phyloP scores from a whole-genome alignment of 2,888 invertebrate species.

The Oeneis ivallda region DNA sequence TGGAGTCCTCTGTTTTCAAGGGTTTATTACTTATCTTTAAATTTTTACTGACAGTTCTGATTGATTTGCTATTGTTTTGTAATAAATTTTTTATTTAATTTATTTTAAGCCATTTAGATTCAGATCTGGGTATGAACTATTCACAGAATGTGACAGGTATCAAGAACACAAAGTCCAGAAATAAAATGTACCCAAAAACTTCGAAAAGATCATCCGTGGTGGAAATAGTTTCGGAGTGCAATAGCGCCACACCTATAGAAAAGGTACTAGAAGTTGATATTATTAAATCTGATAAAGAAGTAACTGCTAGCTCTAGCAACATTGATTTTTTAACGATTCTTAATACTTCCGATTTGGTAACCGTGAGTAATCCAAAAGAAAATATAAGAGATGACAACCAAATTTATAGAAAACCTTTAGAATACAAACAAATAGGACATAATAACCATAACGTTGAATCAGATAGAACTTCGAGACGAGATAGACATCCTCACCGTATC shows the following conservation, averaged over 20 bases:
- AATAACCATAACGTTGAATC: slow-evolving; percentile 28
- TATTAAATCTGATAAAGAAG: slow-evolving; percentile 53
- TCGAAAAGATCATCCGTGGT: slow-evolving; percentile 48
- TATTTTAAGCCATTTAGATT: slow-evolving; percentile 45
- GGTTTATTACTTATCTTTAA: too few relatives aligned
- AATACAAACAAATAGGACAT: slow-evolving; percentile 28
- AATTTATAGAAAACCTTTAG: slow-evolving; percentile 32
- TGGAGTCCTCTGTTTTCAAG: too few relatives aligned
- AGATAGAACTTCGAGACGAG: slow-evolving; percentile 51
- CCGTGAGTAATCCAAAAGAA: slow-evolving; percentile 23
- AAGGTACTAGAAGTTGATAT: slow-evolving; percentile 38
- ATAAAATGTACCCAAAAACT: slow-evolving; percentile 48
- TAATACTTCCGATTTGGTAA: slow-evolving; percentile 21
- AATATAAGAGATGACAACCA: slow-evolving; percentile 33
- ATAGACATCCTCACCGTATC: slow-evolving; percentile 59
- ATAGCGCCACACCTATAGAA: slow-evolving; percentile 45
- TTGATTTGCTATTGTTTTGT: neutral
- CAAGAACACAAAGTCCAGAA: slow-evolving; percentile 47
- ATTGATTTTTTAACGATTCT: slow-evolving; percentile 51
- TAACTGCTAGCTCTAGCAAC: slow-evolving; percentile 57
- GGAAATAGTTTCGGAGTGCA: slow-evolving; percentile 51
- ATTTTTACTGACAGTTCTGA: too few relatives aligned
- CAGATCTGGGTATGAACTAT: slow-evolving; percentile 45
- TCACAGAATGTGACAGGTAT: slow-evolving; percentile 37
- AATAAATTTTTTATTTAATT: neutral